These are phyloP conservation scores for Pandemis corylana DNA, from an alignment of 2,888 invertebrate species.

Conservation along the genomic window DNA sequence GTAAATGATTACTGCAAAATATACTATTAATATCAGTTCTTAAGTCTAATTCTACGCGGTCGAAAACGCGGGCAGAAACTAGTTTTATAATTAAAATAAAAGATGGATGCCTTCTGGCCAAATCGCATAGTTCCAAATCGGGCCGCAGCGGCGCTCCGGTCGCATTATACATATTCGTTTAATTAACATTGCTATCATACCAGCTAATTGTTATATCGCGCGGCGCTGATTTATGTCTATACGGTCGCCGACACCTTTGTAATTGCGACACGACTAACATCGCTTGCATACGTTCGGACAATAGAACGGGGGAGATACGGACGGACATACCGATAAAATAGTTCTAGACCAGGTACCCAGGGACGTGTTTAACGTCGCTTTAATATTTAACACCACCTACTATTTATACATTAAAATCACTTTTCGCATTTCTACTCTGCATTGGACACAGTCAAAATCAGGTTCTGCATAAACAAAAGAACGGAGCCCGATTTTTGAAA, in stretches of 20 bases:
- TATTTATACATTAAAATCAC: background rate
- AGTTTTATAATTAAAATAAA: background rate
- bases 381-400: background rate
- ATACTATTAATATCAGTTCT: too few species aligned
- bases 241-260: constrained; percentile 81
- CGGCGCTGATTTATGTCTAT: constrained; percentile 82
- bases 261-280: constrained; percentile 77
- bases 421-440: background rate
- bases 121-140: constrained; percentile 51
- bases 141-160: constrained; percentile 61
- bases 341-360: constrained; percentile 37
- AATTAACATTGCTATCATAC: constrained; percentile 85
- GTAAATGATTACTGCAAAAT: too few species aligned
- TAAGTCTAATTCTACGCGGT: too few species aligned
- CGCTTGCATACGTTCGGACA: constrained; percentile 68
- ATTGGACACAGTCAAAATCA: too few species aligned
- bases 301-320: constrained; percentile 51
- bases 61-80: too few species aligned
- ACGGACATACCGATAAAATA: constrained; percentile 38
- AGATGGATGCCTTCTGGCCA: background rate
- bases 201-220: constrained; percentile 85
- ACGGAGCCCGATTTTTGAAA: too few species aligned
- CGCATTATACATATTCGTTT: constrained; percentile 73
- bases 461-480: too few species aligned
- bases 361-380: background rate